These are phyloP conservation scores for Temnothorax longispinosus DNA, from an alignment of 1,140 invertebrate genomes.

Conservation along the genomic window DNA sequence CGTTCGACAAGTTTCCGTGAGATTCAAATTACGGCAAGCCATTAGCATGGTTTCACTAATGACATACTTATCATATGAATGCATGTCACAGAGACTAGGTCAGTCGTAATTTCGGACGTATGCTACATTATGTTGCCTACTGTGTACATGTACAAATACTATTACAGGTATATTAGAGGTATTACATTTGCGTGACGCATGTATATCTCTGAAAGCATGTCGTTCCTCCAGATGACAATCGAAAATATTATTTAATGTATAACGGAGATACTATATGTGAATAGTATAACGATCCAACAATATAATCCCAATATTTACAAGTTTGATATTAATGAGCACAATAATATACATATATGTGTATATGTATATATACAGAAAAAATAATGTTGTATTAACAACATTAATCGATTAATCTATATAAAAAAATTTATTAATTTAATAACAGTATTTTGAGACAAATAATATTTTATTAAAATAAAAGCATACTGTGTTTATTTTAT, in stretches of 20 bases:
- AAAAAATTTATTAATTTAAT: too few species aligned
- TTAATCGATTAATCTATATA: too few species aligned
- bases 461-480: too few species aligned
- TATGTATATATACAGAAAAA: background rate
- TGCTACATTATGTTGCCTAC: constrained; percentile 50
- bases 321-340: background rate
- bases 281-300: background rate
- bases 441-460: too few species aligned
- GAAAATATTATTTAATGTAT: constrained; percentile 12
- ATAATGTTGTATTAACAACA: too few species aligned
- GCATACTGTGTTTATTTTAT: too few species aligned
- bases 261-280: background rate
- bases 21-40: constrained; percentile 51
- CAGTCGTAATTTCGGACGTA: constrained; percentile 57
- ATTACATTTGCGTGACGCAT: constrained; percentile 68
- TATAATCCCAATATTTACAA: background rate
- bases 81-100: constrained; percentile 67
- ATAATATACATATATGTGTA: background rate
- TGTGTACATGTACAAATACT: constrained; percentile 15
- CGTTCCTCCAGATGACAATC: constrained; percentile 6
- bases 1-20: constrained; percentile 58
- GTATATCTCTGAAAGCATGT: constrained; percentile 38
- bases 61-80: constrained; percentile 72
- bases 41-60: constrained; percentile 66
- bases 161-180: constrained; percentile 49